Evolutionary conservation across 2,797 vertebrate genomes (phyloP).

Genomic region (Cheirogaleus major): DNA sequence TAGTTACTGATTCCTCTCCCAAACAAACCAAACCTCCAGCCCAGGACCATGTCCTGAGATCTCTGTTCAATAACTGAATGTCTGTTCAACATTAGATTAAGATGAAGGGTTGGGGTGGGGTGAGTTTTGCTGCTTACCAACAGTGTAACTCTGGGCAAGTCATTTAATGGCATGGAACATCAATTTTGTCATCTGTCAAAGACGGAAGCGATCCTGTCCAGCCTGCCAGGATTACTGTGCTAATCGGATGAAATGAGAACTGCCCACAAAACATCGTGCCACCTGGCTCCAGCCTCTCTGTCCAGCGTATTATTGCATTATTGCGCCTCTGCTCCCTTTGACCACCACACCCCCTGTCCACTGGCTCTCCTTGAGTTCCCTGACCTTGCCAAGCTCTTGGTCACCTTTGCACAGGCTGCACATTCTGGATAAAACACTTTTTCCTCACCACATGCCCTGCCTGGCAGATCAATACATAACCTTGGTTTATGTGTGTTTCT

Average conservation of each 20-base stretch:
- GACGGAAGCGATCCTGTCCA: neutral
- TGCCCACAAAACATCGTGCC: neutral
- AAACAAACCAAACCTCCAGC: neutral
- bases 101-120: neutral
- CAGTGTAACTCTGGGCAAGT: neutral
- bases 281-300: neutral
- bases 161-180: neutral
- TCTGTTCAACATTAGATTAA: neutral
- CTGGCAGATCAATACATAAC: neutral
- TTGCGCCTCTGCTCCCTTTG: neutral
- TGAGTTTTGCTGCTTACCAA: neutral
- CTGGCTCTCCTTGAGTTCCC: neutral
- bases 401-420: neutral
- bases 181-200: neutral
- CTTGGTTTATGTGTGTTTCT: neutral
- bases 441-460: neutral
- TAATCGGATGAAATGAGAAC: conserved; percentile 7
- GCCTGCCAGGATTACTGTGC: neutral
- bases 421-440: neutral
- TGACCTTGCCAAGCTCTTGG: neutral
- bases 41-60: neutral
- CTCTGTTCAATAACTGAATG: neutral
- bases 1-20: neutral
- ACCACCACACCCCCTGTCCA: neutral
- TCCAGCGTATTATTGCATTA: neutral